Base-by-base conservation (phyloP, 1,140 invertebrate species). In the Sinonovacula constricta region DNA sequence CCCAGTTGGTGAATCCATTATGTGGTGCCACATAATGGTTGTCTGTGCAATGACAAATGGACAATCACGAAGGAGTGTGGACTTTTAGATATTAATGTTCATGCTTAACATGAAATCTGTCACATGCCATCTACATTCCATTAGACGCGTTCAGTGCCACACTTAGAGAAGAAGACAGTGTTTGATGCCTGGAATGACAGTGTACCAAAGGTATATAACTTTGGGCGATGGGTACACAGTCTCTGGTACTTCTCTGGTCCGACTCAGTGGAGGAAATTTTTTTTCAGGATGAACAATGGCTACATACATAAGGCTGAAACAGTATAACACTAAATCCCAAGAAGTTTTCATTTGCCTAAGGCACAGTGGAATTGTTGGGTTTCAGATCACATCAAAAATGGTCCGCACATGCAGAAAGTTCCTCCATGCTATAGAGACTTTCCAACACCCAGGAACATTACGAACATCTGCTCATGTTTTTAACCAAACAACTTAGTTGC, bases 281-380 rank as follows among this genome's bases (percentile, higher is more conserved):
- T 54, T 77, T 66, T 22, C 74, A 79, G 30, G 67, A 59, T 14
- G 4, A 0, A 18, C 65, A 57, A 2, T 75, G 83, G 72, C 79
- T 83, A 3, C 75, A 84, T 24, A 26, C 59, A 3, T 86, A 81
- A 62, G 81, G 79, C 45, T 26, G 71, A n/a, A 74, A 81, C 51
- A 74, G 80, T 30, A 89, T 87, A 22, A 89, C 74, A 5, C 71
- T 90, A 24, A 89, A 86, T 65, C 69, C 80, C 3, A 57, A 72
- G 30, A 89, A 88, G 63, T 82, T 83, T 54, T 12, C 10, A 5
- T 84, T 89, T 34, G 82, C 56, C 7, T 2, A 53, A 60, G 36
- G 71, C 5, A 65, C 22, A 0, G 77, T 87, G 0, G 74, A 83
- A 24, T 90, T 82, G 81, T 80, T 12, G 84, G 85, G 22, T 83